Evolutionary conservation across 2,888 invertebrate genomes (phyloP).

Genomic region (Patella ulyssiponensis): DNA sequence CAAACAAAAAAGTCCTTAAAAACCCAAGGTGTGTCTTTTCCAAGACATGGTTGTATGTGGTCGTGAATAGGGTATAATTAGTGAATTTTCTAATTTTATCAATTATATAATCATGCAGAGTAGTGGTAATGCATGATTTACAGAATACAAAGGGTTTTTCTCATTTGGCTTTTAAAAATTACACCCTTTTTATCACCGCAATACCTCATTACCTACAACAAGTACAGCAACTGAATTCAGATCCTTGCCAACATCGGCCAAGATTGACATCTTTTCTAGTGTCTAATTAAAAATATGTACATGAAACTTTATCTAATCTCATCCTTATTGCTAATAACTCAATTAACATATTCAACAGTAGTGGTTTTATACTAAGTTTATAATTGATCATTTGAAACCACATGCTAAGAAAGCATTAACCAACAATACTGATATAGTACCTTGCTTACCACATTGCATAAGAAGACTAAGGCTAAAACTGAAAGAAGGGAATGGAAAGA

Average conservation of each 20-base stretch:
- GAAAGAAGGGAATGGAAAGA: neutral
- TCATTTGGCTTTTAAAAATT: no score
- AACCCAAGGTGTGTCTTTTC: no score
- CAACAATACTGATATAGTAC: neutral
- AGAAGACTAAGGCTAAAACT: constrained; percentile 13
- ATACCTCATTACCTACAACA: no score
- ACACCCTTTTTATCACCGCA: no score
- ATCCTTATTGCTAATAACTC: neutral
- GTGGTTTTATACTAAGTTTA: neutral
- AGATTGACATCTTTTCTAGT: neutral
- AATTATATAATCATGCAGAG: no score
- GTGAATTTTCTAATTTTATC: no score
- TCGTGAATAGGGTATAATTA: no score
- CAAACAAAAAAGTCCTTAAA: no score
- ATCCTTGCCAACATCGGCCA: no score
- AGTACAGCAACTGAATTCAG: neutral
- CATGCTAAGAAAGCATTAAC: neutral
- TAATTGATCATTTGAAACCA: neutral
- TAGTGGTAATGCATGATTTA: no score
- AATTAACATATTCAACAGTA: neutral
- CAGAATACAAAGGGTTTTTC: no score
- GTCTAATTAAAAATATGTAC: neutral
- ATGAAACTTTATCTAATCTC: neutral
- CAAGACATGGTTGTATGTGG: no score
- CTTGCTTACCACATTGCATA: constrained; percentile 12